Percentiles rank a stretch among this genome's conserved stretches.
phyloP scores from a whole-genome alignment of 2,113 vertebrate genomes.

The Craseonycteris thonglongyai region DNA sequence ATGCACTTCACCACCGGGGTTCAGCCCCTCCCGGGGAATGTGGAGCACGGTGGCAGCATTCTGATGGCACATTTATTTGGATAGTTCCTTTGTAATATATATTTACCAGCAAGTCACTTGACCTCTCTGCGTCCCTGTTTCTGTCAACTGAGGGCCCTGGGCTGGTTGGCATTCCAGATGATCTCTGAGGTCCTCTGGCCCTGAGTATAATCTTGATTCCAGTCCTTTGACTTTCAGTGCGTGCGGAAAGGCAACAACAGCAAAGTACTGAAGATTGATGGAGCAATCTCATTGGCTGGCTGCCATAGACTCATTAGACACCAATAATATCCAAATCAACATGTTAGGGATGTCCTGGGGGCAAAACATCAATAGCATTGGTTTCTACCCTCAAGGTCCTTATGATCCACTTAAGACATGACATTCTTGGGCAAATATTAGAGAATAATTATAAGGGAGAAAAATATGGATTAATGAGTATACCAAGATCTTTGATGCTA shows the following conservation, averaged over 20 bases:
- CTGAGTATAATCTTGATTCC: not conserved
- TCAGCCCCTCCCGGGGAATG: not conserved
- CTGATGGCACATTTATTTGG: not conserved
- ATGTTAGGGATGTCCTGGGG: not conserved
- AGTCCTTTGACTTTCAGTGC: not conserved
- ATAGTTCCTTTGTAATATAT: not conserved
- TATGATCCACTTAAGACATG: not conserved
- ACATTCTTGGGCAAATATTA: not conserved
- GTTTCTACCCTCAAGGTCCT: not conserved
- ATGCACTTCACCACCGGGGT: not conserved
- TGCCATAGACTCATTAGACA: not conserved
- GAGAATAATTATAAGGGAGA: not conserved
- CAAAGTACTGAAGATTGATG: not conserved
- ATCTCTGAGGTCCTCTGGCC: not conserved
- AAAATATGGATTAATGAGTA: not conserved
- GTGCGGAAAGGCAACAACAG: too few species aligned
- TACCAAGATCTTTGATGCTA: not conserved
- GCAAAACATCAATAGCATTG: not conserved
- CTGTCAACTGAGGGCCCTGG: not conserved
- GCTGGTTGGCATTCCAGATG: not conserved
- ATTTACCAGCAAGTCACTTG: not conserved
- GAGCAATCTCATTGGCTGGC: not conserved
- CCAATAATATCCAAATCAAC: not conserved
- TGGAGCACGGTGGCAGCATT: not conserved
- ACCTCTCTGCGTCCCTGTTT: not conserved